Base-by-base conservation (phyloP, 23 tunicate species). In the Halocynthia aurantium region DNA sequence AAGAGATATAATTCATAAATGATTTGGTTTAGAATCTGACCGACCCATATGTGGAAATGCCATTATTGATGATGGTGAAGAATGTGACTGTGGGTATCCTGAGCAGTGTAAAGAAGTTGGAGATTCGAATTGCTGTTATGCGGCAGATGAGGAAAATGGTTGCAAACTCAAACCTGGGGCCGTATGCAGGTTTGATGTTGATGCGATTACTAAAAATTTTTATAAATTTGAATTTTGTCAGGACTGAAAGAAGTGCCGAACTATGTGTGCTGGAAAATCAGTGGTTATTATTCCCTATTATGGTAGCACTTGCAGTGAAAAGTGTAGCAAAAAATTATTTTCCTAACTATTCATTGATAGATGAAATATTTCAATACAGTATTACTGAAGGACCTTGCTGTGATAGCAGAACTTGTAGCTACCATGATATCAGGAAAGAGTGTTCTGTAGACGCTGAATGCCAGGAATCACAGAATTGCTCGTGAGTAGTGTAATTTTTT, bases 301-400 rank as follows among this genome's bases (percentile, higher is more conserved):
- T n/a, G n/a, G n/a, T n/a, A n/a, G n/a, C n/a, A n/a, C n/a, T n/a
- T n/a, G n/a, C n/a, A n/a, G n/a, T n/a, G n/a, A 31, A 31, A 1
- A 31, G 44, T 31, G 44, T 31, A 31, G 44, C 44, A 31, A 31
- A 31, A 31, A 31, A 31, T 31, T 31, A 31, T 4, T 31, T 31
- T 31, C 44, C 1, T 31, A 31, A 31, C 44, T 31, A 31, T 4
- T 31, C 4, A 31, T 31, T 31, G 44, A 31, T 31, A 31, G 44
- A 31, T 31, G 44, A 31, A 31, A 31, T 31, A 8, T 55, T 50
- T 74, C 22, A 10, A 52, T 19, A 20, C 76, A 80, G 83, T 69
- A 53, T 80, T 6, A 72, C 99, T 22, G 96, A 94, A 81, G 99
- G 99, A 20, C 82, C 87, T 11, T 94, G 99, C 68, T 94, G 99